A percentile compares a stretch with the other conserved stretches of the same genome.
Conservation (phyloP, 1,140 invertebrate genomes). For the Apis cerana region DNA sequence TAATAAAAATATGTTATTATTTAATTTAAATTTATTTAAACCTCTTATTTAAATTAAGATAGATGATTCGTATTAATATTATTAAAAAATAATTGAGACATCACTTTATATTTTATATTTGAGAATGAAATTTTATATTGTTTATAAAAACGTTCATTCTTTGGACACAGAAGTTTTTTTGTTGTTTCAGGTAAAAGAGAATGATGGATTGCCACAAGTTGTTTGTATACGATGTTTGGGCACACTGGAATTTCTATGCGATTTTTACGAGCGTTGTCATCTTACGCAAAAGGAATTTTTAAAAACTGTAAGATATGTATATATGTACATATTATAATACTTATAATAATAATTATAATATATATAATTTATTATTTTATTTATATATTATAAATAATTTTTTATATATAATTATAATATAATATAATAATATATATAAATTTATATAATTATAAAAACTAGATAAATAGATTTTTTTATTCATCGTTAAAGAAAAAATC, state of each 20-base stretch:
- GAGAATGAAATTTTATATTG: background rate
- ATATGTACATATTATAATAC: no score
- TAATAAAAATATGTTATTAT: background rate
- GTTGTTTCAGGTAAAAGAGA: slow-evolving; percentile 66
- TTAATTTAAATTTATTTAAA: background rate
- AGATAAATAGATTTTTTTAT: no score
- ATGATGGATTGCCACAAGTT: slow-evolving; percentile 65
- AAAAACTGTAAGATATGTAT: slow-evolving; percentile 43
- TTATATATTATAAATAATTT: background rate
- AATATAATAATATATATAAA: background rate
- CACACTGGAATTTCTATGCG: slow-evolving; percentile 69
- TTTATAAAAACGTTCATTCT: background rate
- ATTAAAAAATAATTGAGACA: background rate
- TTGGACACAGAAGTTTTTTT: slow-evolving; percentile 11
- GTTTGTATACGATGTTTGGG: slow-evolving; percentile 68
- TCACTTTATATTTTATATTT: background rate
- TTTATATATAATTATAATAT: no score
- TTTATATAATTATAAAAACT: background rate
- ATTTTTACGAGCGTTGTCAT: slow-evolving; percentile 67
- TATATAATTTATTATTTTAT: background rate
- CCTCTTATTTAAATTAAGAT: background rate
- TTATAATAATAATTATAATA: no score
- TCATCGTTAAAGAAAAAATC: background rate
- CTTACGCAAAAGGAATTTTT: slow-evolving; percentile 57
- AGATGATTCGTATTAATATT: background rate